Conservation (phyloP, 1,140 invertebrate genomes). For the Antheraea mylitta region DNA sequence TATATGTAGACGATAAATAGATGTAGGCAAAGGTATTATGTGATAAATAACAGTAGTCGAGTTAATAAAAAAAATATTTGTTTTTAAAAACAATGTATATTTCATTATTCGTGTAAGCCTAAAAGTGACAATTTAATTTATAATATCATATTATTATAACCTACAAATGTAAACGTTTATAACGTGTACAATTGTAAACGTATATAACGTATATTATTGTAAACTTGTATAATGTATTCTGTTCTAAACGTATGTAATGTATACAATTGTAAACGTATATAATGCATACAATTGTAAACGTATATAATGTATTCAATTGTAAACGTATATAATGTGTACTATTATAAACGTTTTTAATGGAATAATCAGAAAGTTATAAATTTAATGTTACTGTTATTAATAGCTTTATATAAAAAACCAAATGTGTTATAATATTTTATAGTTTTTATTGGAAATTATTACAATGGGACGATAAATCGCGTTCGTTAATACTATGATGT, state of each 20-base stretch:
- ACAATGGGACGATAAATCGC: background rate
- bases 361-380: conserved; percentile 39
- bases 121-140: conserved; percentile 21
- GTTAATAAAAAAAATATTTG: conserved; percentile 5
- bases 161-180: too few relatives aligned
- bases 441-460: background rate
- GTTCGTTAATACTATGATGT: too few relatives aligned
- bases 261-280: too few relatives aligned
- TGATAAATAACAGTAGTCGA: conserved; percentile 39
- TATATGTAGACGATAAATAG: conserved; percentile 44
- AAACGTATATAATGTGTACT: conserved; percentile 25
- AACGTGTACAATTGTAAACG: too few relatives aligned
- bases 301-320: conserved; percentile 52
- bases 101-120: too few relatives aligned
- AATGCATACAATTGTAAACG: conserved; percentile 22
- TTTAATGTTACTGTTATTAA: conserved; percentile 70
- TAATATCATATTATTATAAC: conserved; percentile 34
- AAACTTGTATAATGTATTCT: too few relatives aligned
- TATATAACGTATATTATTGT: too few relatives aligned
- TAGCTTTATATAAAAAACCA: conserved; percentile 73
- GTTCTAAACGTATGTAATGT: too few relatives aligned
- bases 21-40: conserved; percentile 57
- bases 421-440: conserved; percentile 65
- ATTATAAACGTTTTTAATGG: background rate
- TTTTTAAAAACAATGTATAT: conserved; percentile 1